Percentiles rank a stretch among this genome's conserved stretches.
Conservation (phyloP, 1,140 invertebrate genomes). For the Drosophila kepulauana region DNA sequence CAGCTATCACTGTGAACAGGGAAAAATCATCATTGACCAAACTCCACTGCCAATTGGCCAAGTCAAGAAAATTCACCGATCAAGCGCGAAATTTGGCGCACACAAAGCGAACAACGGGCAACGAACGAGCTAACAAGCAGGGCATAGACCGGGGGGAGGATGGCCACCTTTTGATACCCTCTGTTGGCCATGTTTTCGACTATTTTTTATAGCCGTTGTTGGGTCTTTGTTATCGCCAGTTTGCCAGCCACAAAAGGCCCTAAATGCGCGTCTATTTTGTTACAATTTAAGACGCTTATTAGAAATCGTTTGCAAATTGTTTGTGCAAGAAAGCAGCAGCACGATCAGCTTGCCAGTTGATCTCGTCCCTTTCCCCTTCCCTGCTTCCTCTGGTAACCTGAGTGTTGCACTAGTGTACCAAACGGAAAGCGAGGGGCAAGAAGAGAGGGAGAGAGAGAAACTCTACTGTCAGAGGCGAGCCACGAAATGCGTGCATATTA, state of each 20-base stretch:
- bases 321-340: conserved; percentile 73
- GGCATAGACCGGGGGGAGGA: conserved; percentile 36
- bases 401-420: conserved; percentile 2
- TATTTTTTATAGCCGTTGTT: conserved; percentile 29
- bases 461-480: conserved; percentile 46
- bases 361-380: not conserved
- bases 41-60: conserved; percentile 11
- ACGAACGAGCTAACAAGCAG: conserved; percentile 6
- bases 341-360: conserved; percentile 48
- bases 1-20: conserved; percentile 39
- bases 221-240: conserved; percentile 62
- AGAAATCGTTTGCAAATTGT: conserved; percentile 83
- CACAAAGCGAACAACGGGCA: conserved; percentile 44
- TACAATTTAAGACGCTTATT: conserved; percentile 83
- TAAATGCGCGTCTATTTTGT: conserved; percentile 83
- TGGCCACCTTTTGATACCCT: conserved; percentile 63
- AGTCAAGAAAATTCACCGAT: conserved; percentile 45
- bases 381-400: conserved; percentile 16
- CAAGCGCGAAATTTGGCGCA: conserved; percentile 74
- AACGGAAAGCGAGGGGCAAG: not conserved
- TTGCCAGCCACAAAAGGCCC: conserved; percentile 65
- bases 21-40: conserved; percentile 43
- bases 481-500: conserved; percentile 82
- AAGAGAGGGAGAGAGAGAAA: not conserved
- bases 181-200: conserved; percentile 47